These are phyloP conservation scores for Apomyelois bistriatella DNA, from an alignment of 2,888 invertebrate species.

Conservation along the genomic window DNA sequence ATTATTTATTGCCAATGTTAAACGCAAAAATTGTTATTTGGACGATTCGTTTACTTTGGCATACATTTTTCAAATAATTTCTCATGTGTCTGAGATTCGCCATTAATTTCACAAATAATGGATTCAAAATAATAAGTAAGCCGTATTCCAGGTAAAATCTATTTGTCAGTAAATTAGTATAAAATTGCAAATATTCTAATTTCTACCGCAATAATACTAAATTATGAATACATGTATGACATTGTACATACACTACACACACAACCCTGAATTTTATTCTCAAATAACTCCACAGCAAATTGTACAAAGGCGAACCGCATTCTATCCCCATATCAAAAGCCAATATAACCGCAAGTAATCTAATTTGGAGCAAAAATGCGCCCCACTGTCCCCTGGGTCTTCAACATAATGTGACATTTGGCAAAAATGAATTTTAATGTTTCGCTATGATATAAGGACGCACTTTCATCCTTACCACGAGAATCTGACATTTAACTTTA, in stretches of 20 bases:
- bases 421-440: constrained; percentile 51
- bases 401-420: constrained; percentile 43
- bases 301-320: not conserved
- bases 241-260: too few species aligned
- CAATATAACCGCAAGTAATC: constrained; percentile 17
- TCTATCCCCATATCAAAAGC: constrained; percentile 8
- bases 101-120: too few species aligned
- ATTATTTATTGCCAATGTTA: too few species aligned
- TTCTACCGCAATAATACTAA: not conserved
- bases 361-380: constrained; percentile 27
- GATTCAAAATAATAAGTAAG: too few species aligned
- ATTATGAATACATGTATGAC: not conserved
- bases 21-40: too few species aligned
- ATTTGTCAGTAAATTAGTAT: too few species aligned
- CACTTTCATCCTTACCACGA: constrained; percentile 17
- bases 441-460: constrained; percentile 25
- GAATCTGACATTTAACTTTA: not conserved
- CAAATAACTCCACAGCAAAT: constrained; percentile 7
- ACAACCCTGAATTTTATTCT: not conserved
- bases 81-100: too few species aligned
- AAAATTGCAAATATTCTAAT: too few species aligned
- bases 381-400: constrained; percentile 30
- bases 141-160: too few species aligned
- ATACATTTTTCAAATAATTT: too few species aligned
- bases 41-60: too few species aligned